Conservation (phyloP, 2,797 vertebrate genomes). For the Carapus acus region DNA sequence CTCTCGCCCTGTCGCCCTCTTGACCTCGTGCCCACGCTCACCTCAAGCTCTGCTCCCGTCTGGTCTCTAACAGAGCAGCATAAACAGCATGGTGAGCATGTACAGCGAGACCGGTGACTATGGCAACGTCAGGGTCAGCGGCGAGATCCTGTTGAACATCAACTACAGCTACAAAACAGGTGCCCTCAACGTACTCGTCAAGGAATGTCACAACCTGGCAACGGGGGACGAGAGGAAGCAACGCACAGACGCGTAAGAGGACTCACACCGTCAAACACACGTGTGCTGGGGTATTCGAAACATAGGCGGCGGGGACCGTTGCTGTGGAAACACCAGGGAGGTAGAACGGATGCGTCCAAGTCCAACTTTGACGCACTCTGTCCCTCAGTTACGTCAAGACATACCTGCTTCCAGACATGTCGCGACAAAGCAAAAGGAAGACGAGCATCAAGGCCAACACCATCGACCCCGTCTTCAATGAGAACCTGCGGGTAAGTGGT, state of each 20-base stretch:
- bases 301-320: too few relatives aligned
- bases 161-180: slow-evolving; percentile 96
- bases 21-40: slow-evolving; percentile 10
- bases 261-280: slow-evolving; percentile 9
- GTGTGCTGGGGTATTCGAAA: not conserved
- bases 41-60: slow-evolving; percentile 13
- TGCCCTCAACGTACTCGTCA: slow-evolving; percentile 88
- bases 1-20: not conserved
- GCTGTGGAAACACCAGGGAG: too few relatives aligned
- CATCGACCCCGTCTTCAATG: slow-evolving; percentile 89
- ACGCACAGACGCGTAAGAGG: slow-evolving; percentile 88
- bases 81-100: slow-evolving; percentile 93
- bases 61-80: slow-evolving; percentile 80
- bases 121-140: slow-evolving; percentile 87
- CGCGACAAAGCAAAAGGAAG: slow-evolving; percentile 94
- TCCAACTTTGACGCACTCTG: too few relatives aligned
- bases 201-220: slow-evolving; percentile 90
- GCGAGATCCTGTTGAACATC: slow-evolving; percentile 89
- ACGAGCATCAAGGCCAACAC: slow-evolving; percentile 90
- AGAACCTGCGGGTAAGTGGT: slow-evolving; percentile 83
- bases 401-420: slow-evolving; percentile 93
- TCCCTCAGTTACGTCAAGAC: slow-evolving; percentile 91
- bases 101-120: slow-evolving; percentile 98
- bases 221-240: slow-evolving; percentile 89
- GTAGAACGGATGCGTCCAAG: too few relatives aligned